Percentiles rank a stretch among this genome's conserved stretches.
phyloP scores from a whole-genome alignment of 2,888 invertebrate species.

The Notodonta ziczac region DNA sequence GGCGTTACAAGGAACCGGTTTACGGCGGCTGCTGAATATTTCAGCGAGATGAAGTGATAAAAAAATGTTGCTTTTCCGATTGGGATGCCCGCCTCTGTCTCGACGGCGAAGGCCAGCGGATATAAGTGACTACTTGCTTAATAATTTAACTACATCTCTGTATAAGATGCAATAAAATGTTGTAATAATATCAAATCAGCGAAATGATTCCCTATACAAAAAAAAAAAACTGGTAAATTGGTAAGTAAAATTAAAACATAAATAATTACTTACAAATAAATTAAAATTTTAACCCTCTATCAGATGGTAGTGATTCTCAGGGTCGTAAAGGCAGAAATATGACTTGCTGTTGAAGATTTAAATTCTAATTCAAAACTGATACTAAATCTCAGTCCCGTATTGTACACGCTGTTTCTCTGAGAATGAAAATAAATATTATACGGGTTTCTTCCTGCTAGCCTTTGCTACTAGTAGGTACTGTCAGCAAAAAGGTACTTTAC shows the following conservation, averaged over 20 bases:
- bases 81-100: constrained; percentile 17
- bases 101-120: not conserved
- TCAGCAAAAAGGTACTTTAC: not conserved
- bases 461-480: not conserved
- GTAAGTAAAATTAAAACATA: too few species aligned
- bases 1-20: constrained; percentile 38
- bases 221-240: too few species aligned
- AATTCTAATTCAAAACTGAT: constrained; percentile 1
- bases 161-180: not conserved
- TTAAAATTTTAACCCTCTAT: too few species aligned
- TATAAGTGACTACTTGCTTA: not conserved
- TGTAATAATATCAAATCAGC: too few species aligned
- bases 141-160: not conserved
- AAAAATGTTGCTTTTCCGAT: constrained; percentile 44
- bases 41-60: constrained; percentile 50
- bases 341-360: not conserved
- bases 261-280: too few species aligned
- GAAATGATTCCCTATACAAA: too few species aligned
- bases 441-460: not conserved
- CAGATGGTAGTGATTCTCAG: too few species aligned
- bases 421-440: constrained; percentile 5
- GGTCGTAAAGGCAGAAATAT: too few species aligned
- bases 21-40: constrained; percentile 45
- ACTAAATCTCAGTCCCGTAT: not conserved
- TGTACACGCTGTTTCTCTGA: not conserved